phyloP scores from a whole-genome alignment of 1,140 invertebrate species.

The Globodera rostochiensis region DNA sequence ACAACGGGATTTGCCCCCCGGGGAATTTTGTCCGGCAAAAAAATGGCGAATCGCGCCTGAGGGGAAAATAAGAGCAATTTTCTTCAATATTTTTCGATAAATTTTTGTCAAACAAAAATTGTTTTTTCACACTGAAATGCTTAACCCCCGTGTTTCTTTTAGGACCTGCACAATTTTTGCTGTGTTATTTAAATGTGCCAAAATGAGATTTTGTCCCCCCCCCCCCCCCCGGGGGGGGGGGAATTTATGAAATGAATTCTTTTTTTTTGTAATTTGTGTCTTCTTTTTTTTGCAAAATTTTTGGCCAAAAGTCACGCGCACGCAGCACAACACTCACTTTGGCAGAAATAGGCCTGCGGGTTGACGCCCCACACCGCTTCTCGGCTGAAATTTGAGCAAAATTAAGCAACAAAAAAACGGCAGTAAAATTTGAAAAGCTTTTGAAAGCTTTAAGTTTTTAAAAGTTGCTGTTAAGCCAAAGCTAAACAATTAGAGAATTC shows the following conservation, averaged over 20 bases:
- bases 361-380: conserved; percentile 85
- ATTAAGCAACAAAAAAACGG: background rate
- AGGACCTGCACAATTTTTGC: too few relatives aligned
- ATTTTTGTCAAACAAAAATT: too few relatives aligned
- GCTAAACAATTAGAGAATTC: too few relatives aligned
- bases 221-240: too few relatives aligned
- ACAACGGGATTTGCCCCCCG: background rate
- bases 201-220: background rate
- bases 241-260: background rate
- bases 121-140: background rate
- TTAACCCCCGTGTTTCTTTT: background rate
- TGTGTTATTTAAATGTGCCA: background rate
- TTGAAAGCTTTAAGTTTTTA: too few relatives aligned
- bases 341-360: conserved; percentile 66
- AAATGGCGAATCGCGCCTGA: background rate
- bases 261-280: background rate
- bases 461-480: too few relatives aligned
- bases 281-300: background rate
- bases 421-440: too few relatives aligned
- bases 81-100: too few relatives aligned
- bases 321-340: conserved; percentile 44
- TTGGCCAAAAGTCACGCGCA: background rate
- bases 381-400: conserved; percentile 67
- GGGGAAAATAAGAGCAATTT: background rate
- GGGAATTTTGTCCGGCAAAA: background rate